These are phyloP conservation scores for Cetoscarus ocellatus DNA, from an alignment of 2,797 vertebrate species.

Conservation along the genomic window DNA sequence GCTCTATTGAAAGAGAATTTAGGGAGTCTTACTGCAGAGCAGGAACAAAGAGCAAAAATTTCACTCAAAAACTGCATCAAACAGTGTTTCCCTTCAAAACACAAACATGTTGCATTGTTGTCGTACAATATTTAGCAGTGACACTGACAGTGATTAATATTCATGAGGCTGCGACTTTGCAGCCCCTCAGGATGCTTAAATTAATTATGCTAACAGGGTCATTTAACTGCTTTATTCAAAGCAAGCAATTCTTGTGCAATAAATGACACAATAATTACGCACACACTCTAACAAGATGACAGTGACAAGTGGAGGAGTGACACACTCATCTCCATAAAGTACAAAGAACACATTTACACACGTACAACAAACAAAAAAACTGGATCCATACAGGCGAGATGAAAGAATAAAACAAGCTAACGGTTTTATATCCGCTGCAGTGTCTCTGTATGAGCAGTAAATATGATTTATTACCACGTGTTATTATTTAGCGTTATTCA, in stretches of 20 bases:
- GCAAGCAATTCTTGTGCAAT: slow-evolving; percentile 72
- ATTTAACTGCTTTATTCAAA: slow-evolving; percentile 83
- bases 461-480: slow-evolving; percentile 93
- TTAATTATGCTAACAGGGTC: slow-evolving; percentile 84
- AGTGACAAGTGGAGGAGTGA: slow-evolving; percentile 75
- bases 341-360: slow-evolving; percentile 65
- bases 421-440: slow-evolving; percentile 79
- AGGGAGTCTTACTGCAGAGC: slow-evolving; percentile 7
- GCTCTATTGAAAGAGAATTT: slow-evolving; percentile 24
- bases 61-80: slow-evolving; percentile 55
- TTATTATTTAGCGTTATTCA: slow-evolving; percentile 99
- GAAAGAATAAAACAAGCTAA: slow-evolving; percentile 78
- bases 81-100: slow-evolving; percentile 57
- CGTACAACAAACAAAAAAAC: slow-evolving; percentile 49
- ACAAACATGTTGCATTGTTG: slow-evolving; percentile 76
- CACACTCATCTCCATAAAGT: slow-evolving; percentile 76
- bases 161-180: slow-evolving; percentile 74
- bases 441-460: slow-evolving; percentile 84
- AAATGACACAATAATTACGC: slow-evolving; percentile 83
- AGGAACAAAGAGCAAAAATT: slow-evolving; percentile 39
- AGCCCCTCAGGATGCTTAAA: slow-evolving; percentile 79
- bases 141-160: slow-evolving; percentile 79
- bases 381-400: slow-evolving; percentile 67
- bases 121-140: slow-evolving; percentile 67
- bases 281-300: slow-evolving; percentile 76